Evolutionary conservation across 2,113 vertebrate species (phyloP), one percentile per base, ranked within the genome.

Genomic region (Craseonycteris thonglongyai): DNA sequence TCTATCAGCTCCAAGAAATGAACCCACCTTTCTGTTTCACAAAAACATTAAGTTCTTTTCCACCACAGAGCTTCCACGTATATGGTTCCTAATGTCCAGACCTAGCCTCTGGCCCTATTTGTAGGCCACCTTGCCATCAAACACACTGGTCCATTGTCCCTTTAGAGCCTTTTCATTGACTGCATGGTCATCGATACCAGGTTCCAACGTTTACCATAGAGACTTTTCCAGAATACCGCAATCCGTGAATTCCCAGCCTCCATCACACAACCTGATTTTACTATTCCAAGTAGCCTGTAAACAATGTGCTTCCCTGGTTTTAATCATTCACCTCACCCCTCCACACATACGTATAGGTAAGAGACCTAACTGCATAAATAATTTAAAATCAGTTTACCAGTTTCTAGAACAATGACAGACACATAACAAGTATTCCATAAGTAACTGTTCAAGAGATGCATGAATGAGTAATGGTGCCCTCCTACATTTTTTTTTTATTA

Each of bases 311-410:
- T 33, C 6, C 58, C 42, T 65, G 30, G 0, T 15, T 87, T 85
- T 26, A 7, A 49, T 74, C 38, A 71, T 18, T 76, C n/a, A 69
- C 14, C 6, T 33, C 21, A 4, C 2, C 14, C 7, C 12, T 13
- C 18, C 8, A 5, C 42, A 30, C 1, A 68, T 13, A 3, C 18
- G 6, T 24, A 45, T 5, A 54, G 3, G 1, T 35, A 58, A 49
- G 42, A 78, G 16, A 81, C 13, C 30, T 71, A 61, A 81, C 51
- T n/a, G 68, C 18, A 79, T 33, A 13, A 7, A 47, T n/a, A 74
- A 68, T 75, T 90, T 90, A 74, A 89, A 93, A 69, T 51, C 15
- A 82, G 9, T 80, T 56, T 13, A 22, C 9, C 10, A 26, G n/a
- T 80, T 42, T 88, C 56, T 51, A 58, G 18, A 63, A 49, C 38